Percentiles rank a stretch among this genome's conserved stretches.
Conservation (phyloP, 2,888 invertebrate species). For the Erebia aethiops region DNA sequence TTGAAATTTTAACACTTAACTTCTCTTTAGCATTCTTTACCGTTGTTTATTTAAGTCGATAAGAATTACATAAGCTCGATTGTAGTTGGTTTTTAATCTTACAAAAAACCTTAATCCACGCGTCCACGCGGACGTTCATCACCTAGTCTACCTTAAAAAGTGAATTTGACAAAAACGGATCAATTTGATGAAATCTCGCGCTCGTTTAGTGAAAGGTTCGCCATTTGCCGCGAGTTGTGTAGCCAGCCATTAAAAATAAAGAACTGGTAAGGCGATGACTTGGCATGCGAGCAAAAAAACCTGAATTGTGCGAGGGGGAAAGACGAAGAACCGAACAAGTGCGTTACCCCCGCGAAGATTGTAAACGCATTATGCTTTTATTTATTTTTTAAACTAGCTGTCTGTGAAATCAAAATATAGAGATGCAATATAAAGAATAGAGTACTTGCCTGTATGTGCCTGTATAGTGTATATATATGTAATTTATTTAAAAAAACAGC, state of each 20-base stretch:
- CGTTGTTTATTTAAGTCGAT: no score
- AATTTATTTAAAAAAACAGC: no score
- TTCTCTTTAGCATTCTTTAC: no score
- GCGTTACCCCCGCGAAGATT: conserved; percentile 81
- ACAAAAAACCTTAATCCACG: no score
- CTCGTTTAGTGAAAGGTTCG: conserved; percentile 66
- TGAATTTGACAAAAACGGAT: conserved; percentile 31
- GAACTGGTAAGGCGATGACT: conserved; percentile 74
- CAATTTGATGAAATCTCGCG: conserved; percentile 43
- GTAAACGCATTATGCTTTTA: conserved; percentile 68
- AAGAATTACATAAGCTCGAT: not conserved
- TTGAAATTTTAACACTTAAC: no score
- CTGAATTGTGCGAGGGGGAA: conserved; percentile 64
- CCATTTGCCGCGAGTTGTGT: conserved; percentile 61
- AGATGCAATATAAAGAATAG: no score
- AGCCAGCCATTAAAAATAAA: conserved; percentile 68
- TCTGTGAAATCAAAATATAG: conserved; percentile 26
- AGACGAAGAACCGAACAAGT: conserved; percentile 71
- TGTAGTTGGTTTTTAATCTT: not conserved
- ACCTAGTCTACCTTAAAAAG: not conserved
- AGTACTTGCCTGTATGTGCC: no score
- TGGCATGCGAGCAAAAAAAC: conserved; percentile 65
- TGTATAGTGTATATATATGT: no score
- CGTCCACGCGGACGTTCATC: no score
- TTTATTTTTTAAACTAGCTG: conserved; percentile 59